Base-by-base conservation (phyloP, 2,888 invertebrate genomes). In the Malachius bipustulatus region DNA sequence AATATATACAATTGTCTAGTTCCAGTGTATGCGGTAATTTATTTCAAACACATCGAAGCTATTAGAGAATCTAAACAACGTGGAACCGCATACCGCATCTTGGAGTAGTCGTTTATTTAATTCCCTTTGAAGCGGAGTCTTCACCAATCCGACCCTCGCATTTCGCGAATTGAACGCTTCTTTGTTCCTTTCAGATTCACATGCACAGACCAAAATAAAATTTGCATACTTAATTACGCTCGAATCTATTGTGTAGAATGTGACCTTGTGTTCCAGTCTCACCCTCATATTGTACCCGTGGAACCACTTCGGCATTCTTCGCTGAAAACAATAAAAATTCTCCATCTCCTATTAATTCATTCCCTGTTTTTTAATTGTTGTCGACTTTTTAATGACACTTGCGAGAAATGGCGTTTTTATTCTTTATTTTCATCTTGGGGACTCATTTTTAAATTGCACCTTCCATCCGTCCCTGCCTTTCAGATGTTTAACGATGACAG, bases 201-300 rank as follows among this genome's bases (percentile, higher is more conserved):
- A 52, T 53, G 52, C 52, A 47, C 44, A 47, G 42, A 41, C 50
- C 49, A 50, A 53, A 55, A 54, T 54, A 55, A 55, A 55, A 55
- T 55, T 54, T 54, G 51, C 55, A 55, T 55, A 55, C 49, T 52
- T 55, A 55, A 55, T 55, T 55, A 50, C 51, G 43, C 43, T 37
- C 39, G 38, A 41, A 40, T 40, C 44, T 34, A 44, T 42, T 41
- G 40, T 42, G 36, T 34, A 36, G 39, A 38, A 43, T 45, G 46
- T 43, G 45, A 41, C 36, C n/a, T n/a, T 36, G 36, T 44, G 39
- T 41, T 42, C 38, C 35, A 34, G 24, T 35, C 28, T 14, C 32
- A 16, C 40, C 24, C 32, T 36, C 40, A 37, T 36, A 42, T 42
- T 42, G 40, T 42, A 34, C 36, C 31, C 31, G 41, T 42, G 42